These are phyloP conservation scores for western clawed frog (Xenopus tropicalis) DNA, from an alignment of 2,113 vertebrate species.

Conservation along the genomic window UCB_Xtro_10.0 CM004451.2:83894001-83894500, in stretches of 20 bases:
- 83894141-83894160: too few relatives aligned
- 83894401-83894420: too few relatives aligned
- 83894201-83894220: neutral
- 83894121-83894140: neutral
- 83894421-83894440: too few relatives aligned
- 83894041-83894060: too few relatives aligned
- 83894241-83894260: neutral
- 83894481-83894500: too few relatives aligned
- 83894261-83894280: neutral
- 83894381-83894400: too few relatives aligned
- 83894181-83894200: neutral
- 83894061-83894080: neutral
- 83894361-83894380: slow-evolving; percentile 1
- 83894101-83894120: neutral
- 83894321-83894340: neutral
- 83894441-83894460: too few relatives aligned
- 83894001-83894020: neutral
- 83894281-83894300: neutral
- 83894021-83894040: neutral
- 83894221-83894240: neutral
- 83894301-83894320: neutral
- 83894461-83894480: too few relatives aligned
- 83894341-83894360: too few relatives aligned
- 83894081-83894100: neutral
- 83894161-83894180: neutral